Conservation (phyloP, 53 echinoderm and acorn worm species). For the Echinarachnius parma region DNA sequence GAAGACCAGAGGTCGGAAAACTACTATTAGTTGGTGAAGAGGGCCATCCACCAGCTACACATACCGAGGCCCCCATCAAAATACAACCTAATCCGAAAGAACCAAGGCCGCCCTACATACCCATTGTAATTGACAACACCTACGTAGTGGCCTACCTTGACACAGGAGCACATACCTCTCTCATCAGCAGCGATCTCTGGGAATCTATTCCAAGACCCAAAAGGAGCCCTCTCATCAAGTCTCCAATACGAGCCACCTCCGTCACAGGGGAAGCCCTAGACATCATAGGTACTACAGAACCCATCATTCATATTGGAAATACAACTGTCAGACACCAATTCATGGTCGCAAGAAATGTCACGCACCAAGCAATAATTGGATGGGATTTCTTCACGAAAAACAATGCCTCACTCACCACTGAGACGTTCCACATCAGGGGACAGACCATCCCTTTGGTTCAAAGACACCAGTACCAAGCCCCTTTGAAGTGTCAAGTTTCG, state of each 20-base stretch:
- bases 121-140: slow-evolving; percentile 7
- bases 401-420: neutral
- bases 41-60: slow-evolving; percentile 13
- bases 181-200: slow-evolving; percentile 31
- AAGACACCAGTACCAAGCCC: neutral
- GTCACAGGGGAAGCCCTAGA: slow-evolving; percentile 5
- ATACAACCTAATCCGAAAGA: too few relatives aligned
- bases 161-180: slow-evolving; percentile 24
- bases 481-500: slow-evolving; percentile 7
- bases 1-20: slow-evolving; percentile 24
- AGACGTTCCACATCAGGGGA: neutral
- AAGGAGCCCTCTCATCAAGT: slow-evolving; percentile 1
- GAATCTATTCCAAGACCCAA: neutral
- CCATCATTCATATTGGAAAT: neutral
- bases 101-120: slow-evolving; percentile 15
- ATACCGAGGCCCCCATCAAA: neutral
- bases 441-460: neutral
- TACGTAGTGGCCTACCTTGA: slow-evolving; percentile 22
- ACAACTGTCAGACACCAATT: neutral
- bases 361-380: neutral
- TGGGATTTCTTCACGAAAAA: neutral
- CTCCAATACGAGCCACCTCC: neutral
- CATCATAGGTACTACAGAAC: neutral
- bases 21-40: slow-evolving; percentile 16
- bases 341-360: too few relatives aligned